Evolutionary conservation across 53 echinoderm and acorn worm species (phyloP).

Genomic region (Zoroaster sp.): DNA sequence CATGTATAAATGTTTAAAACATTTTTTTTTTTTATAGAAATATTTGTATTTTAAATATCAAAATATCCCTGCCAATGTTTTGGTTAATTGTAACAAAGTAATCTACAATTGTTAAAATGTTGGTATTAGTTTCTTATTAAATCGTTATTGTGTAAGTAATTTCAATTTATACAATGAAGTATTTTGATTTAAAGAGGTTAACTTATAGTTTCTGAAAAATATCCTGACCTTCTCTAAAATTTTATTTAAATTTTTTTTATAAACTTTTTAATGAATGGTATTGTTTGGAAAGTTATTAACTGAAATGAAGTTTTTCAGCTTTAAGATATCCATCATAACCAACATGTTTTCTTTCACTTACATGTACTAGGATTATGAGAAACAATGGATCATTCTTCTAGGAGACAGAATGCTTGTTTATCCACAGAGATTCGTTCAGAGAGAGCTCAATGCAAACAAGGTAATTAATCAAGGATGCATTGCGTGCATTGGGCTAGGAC

Average conservation of each 20-base stretch:
- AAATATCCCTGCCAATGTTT: too few species aligned
- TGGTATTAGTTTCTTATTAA: too few species aligned
- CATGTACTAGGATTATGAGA: constrained; percentile 21
- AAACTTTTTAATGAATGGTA: not conserved
- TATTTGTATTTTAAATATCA: too few species aligned
- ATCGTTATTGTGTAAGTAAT: too few species aligned
- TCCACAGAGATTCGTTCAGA: not conserved
- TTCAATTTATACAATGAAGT: too few species aligned
- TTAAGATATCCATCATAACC: too few species aligned
- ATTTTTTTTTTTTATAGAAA: too few species aligned
- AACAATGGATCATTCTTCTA: constrained; percentile 31
- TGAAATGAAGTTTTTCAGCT: not conserved
- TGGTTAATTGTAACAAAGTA: too few species aligned
- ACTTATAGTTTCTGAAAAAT: not conserved
- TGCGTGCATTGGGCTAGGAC: not conserved
- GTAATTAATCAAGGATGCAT: not conserved
- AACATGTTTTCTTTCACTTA: not conserved
- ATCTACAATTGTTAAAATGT: too few species aligned
- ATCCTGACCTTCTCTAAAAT: not conserved
- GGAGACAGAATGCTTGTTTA: constrained; percentile 18
- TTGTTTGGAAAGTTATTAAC: not conserved
- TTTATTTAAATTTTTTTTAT: not conserved
- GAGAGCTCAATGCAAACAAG: constrained; percentile 16
- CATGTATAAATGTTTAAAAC: too few species aligned
- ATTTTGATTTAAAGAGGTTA: not conserved